These are phyloP conservation scores for Artemia franciscana DNA, from an alignment of 1,140 invertebrate species.

Conservation along the genomic window DNA sequence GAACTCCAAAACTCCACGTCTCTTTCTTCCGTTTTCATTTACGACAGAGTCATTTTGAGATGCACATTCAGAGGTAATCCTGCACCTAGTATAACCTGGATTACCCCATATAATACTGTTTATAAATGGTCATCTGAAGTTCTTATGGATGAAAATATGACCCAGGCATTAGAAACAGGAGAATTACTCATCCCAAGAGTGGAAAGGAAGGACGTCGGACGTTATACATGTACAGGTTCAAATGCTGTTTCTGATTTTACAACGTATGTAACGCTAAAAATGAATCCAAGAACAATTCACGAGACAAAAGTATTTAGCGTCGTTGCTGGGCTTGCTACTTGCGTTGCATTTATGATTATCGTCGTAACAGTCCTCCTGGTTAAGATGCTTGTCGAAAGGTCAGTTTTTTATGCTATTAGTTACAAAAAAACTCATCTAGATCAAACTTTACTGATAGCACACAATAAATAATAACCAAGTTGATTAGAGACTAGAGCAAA, in stretches of 20 bases:
- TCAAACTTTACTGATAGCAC: too few relatives aligned
- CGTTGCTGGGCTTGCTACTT: conserved; percentile 48
- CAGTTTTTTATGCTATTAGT: conserved; percentile 17
- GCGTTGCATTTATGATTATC: conserved; percentile 46
- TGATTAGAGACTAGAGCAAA: too few relatives aligned
- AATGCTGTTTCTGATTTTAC: conserved; percentile 56
- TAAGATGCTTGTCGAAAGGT: conserved; percentile 41
- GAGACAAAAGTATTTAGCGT: conserved; percentile 61
- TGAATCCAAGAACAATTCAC: conserved; percentile 54
- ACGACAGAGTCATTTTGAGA: conserved; percentile 36
- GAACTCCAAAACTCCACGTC: not conserved
- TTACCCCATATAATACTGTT: conserved; percentile 35
- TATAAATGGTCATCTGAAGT: not conserved
- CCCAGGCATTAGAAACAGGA: conserved; percentile 33
- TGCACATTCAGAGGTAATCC: conserved; percentile 54
- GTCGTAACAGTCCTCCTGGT: conserved; percentile 52
- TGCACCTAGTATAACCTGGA: conserved; percentile 55
- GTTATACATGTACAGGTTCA: conserved; percentile 60
- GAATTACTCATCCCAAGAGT: conserved; percentile 37
- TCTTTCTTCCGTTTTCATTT: not conserved
- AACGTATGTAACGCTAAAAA: conserved; percentile 39
- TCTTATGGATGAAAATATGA: not conserved
- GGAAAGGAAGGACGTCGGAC: conserved; percentile 50
- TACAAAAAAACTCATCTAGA: too few relatives aligned
- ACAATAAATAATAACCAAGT: too few relatives aligned